These are phyloP conservation scores for Apis cerana DNA, from an alignment of 1,140 invertebrate genomes.

Conservation along the genomic window DNA sequence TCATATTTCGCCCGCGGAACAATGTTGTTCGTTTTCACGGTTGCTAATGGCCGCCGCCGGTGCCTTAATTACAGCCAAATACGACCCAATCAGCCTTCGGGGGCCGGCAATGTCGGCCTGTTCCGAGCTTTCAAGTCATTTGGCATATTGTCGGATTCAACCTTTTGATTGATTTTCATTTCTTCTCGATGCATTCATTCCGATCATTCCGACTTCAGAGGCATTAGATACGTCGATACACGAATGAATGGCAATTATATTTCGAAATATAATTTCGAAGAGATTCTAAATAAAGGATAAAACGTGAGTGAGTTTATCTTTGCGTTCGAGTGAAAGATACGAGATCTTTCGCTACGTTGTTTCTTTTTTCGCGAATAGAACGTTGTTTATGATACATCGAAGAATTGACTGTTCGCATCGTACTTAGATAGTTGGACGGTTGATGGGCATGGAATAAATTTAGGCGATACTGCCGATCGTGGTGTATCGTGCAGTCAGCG, in stretches of 20 bases:
- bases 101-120: conserved; percentile 49
- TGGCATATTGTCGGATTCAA: conserved; percentile 52
- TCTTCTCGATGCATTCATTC: conserved; percentile 10
- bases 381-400: neutral
- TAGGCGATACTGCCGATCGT: conserved; percentile 51
- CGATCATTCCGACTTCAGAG: neutral
- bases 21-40: conserved; percentile 72
- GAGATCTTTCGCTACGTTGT: neutral
- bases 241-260: neutral
- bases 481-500: conserved; percentile 36
- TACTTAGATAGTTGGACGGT: neutral
- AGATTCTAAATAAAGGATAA: neutral
- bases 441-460: conserved; percentile 29
- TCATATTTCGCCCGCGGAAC: conserved; percentile 62
- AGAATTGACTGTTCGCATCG: neutral
- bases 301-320: no score
- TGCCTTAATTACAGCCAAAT: conserved; percentile 77
- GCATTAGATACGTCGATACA: conserved; percentile 30
- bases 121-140: conserved; percentile 44
- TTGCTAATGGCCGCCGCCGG: conserved; percentile 72
- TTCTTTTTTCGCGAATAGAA: neutral
- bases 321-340: no score
- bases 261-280: neutral
- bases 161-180: conserved; percentile 37
- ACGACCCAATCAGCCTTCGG: conserved; percentile 73